Evolutionary conservation across 2,797 vertebrate species (phyloP).

Genomic region (Falco biarmicus): DNA sequence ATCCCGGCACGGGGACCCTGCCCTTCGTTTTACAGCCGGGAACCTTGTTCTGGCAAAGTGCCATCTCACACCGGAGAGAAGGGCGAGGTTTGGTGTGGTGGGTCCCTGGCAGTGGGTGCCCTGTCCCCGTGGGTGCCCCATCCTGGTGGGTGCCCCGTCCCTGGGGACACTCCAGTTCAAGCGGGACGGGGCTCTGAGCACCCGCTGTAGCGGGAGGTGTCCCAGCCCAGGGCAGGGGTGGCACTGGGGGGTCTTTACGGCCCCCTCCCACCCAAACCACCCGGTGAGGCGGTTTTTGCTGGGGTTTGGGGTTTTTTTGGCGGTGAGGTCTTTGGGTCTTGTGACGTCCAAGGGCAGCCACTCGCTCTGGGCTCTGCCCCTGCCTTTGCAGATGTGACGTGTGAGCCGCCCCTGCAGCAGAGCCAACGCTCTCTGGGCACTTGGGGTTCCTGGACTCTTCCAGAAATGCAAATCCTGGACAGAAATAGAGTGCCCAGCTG

Average conservation of each 20-base stretch:
- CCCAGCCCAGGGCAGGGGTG: too few species aligned
- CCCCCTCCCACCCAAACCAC: background rate
- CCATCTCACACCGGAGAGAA: fast-evolving
- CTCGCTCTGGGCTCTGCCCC: background rate
- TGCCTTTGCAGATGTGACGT: fast-evolving
- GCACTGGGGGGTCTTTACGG: too few species aligned
- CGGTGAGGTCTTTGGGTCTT: background rate
- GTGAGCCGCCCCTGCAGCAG: fast-evolving
- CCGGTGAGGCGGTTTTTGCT: too few species aligned
- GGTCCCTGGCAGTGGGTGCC: fast-evolving
- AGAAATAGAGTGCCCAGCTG: fast-evolving
- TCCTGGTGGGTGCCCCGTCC: background rate
- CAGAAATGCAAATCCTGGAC: background rate
- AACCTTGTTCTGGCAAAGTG: background rate
- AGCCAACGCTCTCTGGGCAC: fast-evolving
- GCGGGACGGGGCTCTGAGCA: background rate
- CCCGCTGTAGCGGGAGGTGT: too few species aligned
- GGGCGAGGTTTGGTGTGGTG: fast-evolving
- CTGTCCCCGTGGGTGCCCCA: too few species aligned
- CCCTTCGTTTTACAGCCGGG: background rate
- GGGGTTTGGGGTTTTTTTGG: too few species aligned
- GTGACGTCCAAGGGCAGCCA: background rate
- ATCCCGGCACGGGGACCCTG: background rate
- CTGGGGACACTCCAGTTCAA: fast-evolving
- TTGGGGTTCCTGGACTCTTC: background rate